Conservation (phyloP, 2,797 vertebrate genomes). For the Sebastes hubbsi region DNA sequence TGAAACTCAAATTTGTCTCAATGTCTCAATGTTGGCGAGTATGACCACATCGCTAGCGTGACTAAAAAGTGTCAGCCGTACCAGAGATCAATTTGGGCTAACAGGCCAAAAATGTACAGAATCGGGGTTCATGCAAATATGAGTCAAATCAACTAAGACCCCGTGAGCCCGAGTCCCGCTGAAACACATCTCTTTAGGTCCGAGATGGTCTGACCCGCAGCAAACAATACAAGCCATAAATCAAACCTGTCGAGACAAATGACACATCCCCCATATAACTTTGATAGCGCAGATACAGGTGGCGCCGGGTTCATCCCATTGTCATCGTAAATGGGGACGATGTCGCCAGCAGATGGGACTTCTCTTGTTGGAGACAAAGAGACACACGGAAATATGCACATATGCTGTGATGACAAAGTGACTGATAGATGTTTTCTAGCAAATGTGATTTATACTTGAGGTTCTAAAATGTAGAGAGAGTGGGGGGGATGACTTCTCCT, state of each 20-base stretch:
- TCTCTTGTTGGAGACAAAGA: constrained; percentile 39
- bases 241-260: constrained; percentile 53
- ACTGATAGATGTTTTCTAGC: constrained; percentile 7
- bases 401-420: constrained; percentile 1
- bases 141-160: constrained; percentile 36
- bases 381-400: not conserved
- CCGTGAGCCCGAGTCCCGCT: not conserved
- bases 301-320: constrained; percentile 55
- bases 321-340: constrained; percentile 39
- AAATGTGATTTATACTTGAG: constrained; percentile 3
- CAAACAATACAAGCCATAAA: constrained; percentile 63
- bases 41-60: too few species aligned
- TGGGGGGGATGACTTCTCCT: not conserved
- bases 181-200: constrained; percentile 22
- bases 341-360: constrained; percentile 56
- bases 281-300: constrained; percentile 61
- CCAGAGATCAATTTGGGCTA: constrained; percentile 9
- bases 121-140: constrained; percentile 29
- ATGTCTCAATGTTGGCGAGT: too few species aligned
- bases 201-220: constrained; percentile 10
- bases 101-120: constrained; percentile 17
- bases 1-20: too few species aligned
- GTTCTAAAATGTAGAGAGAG: not conserved
- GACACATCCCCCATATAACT: constrained; percentile 35
- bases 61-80: not conserved